A percentile compares a stretch with the other conserved stretches of the same genome.
These are phyloP conservation scores for Montipora efflorescens DNA, from an alignment of 64 coral and sea anemone genomes.

Conservation along the genomic window DNA sequence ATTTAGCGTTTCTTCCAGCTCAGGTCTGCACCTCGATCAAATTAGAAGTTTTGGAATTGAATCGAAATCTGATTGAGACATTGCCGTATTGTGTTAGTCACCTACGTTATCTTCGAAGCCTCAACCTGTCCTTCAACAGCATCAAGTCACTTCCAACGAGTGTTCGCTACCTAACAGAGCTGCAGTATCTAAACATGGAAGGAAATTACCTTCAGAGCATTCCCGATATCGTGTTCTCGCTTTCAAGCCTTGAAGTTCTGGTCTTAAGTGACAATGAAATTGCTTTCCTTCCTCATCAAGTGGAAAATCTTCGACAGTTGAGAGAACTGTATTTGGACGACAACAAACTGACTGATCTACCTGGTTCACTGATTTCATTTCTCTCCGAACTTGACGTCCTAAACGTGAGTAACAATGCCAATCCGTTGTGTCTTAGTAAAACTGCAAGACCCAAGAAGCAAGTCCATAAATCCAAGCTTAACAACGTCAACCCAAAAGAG, in stretches of 20 bases:
- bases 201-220: constrained; percentile 70
- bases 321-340: constrained; percentile 82
- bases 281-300: constrained; percentile 6
- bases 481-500: constrained; percentile 5
- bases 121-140: constrained; percentile 76
- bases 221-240: constrained; percentile 73
- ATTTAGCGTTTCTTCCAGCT: constrained; percentile 84
- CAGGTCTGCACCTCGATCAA: constrained; percentile 83
- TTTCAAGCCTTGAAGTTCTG: constrained; percentile 73
- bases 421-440: constrained; percentile 21
- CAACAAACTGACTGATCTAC: constrained; percentile 67
- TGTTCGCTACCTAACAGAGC: constrained; percentile 46
- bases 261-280: constrained; percentile 90
- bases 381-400: constrained; percentile 60
- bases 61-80: constrained; percentile 61
- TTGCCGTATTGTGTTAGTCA: constrained; percentile 83
- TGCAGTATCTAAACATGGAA: constrained; percentile 81
- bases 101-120: constrained; percentile 62
- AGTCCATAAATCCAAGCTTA: not conserved
- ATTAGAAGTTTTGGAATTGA: constrained; percentile 87
- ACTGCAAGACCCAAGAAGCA: constrained; percentile 26
- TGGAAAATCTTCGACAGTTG: constrained; percentile 51
- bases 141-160: constrained; percentile 72
- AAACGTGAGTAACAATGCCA: constrained; percentile 76
- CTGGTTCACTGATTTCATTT: constrained; percentile 40